These are phyloP conservation scores for Pandemis heparana DNA, from an alignment of 2,888 invertebrate species.

Conservation along the genomic window DNA sequence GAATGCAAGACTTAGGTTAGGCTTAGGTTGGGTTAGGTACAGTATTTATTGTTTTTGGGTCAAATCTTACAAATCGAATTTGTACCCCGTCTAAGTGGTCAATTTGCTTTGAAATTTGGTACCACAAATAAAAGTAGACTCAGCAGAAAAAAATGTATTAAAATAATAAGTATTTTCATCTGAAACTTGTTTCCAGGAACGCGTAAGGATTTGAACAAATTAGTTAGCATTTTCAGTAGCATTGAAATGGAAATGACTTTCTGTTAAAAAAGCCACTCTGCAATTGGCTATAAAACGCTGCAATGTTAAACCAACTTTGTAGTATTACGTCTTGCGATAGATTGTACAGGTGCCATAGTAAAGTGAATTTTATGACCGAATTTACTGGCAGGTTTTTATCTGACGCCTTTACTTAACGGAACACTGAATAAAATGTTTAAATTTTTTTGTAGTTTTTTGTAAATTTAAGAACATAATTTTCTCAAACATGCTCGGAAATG, in stretches of 20 bases:
- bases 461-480: no score
- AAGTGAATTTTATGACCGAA: background rate
- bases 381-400: conserved; percentile 2
- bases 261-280: background rate
- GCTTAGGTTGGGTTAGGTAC: no score
- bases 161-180: no score
- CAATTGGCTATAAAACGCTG: background rate
- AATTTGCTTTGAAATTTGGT: no score
- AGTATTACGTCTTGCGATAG: background rate
- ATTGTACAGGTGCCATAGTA: background rate
- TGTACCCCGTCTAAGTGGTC: no score
- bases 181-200: no score
- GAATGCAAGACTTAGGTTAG: no score
- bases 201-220: background rate
- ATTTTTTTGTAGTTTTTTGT: background rate
- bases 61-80: no score
- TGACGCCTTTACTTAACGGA: background rate
- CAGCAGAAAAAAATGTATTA: no score
- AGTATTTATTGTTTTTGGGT: no score
- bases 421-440: background rate
- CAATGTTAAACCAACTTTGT: conserved; percentile 7
- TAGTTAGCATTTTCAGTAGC: background rate
- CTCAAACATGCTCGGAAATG: no score
- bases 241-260: conserved; percentile 1
- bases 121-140: no score